These are phyloP conservation scores for Microcebus griseorufus DNA, from an alignment of 2,113 vertebrate species.

Conservation along the genomic window DNA sequence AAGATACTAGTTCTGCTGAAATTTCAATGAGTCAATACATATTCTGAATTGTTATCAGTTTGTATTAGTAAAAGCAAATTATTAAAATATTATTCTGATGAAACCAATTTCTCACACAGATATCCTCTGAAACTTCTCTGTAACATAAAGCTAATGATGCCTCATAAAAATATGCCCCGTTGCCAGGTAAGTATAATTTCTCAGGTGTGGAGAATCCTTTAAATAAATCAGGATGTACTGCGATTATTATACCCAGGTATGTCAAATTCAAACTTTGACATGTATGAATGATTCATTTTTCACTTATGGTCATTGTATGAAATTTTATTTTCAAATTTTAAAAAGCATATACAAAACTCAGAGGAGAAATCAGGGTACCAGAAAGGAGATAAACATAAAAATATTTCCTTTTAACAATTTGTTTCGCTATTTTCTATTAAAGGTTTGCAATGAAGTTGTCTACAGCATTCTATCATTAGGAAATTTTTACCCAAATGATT, in stretches of 20 bases:
- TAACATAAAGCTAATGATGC: neutral
- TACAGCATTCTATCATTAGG: neutral
- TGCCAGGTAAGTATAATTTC: neutral
- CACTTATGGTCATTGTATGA: neutral
- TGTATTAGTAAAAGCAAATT: neutral
- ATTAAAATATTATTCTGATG: neutral
- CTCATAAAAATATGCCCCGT: neutral
- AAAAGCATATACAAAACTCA: neutral
- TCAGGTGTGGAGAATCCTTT: neutral
- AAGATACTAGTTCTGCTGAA: neutral
- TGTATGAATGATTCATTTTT: neutral
- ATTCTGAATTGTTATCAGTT: neutral
- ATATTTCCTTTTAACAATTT: neutral
- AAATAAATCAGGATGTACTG: neutral
- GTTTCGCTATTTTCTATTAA: neutral
- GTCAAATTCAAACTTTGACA: neutral
- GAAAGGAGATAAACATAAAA: neutral
- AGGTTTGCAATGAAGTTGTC: neutral
- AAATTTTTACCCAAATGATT: neutral
- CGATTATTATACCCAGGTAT: neutral
- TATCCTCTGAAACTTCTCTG: neutral
- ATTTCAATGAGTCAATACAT: neutral
- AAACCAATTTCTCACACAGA: neutral
- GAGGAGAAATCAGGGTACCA: neutral
- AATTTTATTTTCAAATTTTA: neutral